Evolutionary conservation across 2,797 vertebrate species (phyloP).

Genomic region (Xenopus petersii): DNA sequence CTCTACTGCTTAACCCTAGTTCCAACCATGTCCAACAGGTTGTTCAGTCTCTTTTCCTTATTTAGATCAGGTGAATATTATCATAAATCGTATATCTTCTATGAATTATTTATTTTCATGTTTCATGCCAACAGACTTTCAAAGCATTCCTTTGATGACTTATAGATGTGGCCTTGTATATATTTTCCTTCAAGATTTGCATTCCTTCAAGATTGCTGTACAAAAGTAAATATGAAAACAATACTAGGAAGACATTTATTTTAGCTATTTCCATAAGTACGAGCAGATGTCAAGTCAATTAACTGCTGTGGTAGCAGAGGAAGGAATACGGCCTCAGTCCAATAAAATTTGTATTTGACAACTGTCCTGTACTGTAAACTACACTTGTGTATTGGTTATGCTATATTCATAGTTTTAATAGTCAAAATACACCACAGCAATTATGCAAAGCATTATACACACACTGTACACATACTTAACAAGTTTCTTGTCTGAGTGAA

Average conservation of each 20-base stretch:
- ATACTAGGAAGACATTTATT: background rate
- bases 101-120: background rate
- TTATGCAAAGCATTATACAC: no score
- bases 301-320: background rate
- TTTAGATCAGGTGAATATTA: background rate
- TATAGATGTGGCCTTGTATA: background rate
- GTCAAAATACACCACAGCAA: no score
- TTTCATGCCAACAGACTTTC: background rate
- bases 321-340: no score
- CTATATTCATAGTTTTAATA: no score
- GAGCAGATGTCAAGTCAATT: slow-evolving; percentile 5
- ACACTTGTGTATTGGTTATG: no score
- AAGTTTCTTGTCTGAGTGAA: no score
- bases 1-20: no score
- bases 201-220: background rate
- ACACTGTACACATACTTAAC: no score
- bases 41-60: no score
- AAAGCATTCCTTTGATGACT: slow-evolving; percentile 8
- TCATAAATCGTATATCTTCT: background rate
- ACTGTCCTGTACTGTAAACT: no score
- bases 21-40: no score
- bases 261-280: slow-evolving; percentile 1
- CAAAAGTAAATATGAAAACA: slow-evolving; percentile 24
- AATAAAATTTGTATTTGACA: no score
- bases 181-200: background rate